phyloP scores from a whole-genome alignment of 2,113 vertebrate species.

The Osmerus eperlanus region DNA sequence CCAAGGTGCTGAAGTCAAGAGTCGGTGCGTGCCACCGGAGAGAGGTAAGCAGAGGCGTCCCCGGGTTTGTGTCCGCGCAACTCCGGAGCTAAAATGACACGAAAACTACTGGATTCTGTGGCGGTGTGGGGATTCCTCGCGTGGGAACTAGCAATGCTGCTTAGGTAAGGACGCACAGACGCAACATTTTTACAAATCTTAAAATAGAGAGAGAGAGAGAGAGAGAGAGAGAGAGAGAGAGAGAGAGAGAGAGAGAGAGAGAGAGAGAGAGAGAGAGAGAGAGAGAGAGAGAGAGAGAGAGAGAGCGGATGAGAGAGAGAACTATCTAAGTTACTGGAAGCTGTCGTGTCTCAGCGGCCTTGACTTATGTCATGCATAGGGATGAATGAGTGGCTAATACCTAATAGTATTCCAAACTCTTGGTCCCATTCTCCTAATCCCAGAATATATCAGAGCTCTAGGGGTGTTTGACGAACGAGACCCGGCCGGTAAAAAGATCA shows the following conservation, averaged over 20 bases:
- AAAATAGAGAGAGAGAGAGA: not conserved
- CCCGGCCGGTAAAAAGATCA: not conserved
- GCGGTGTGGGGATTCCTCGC: slow-evolving; percentile 48
- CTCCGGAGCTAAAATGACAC: slow-evolving; percentile 39
- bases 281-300: not conserved
- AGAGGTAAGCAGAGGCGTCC: slow-evolving; percentile 14
- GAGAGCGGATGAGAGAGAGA: no score
- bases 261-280: not conserved
- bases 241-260: not conserved
- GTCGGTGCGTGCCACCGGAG: slow-evolving; percentile 17
- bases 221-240: not conserved
- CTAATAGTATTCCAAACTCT: no score
- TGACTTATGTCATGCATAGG: no score
- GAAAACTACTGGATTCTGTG: slow-evolving; percentile 35
- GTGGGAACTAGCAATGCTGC: slow-evolving; percentile 50
- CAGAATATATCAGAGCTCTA: not conserved
- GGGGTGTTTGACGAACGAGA: not conserved
- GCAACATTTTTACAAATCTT: not conserved
- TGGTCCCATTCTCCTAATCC: not conserved
- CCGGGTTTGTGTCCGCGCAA: slow-evolving; percentile 18
- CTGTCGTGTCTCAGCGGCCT: no score
- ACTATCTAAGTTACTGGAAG: no score
- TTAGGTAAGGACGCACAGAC: slow-evolving; percentile 42
- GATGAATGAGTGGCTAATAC: no score
- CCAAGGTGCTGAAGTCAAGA: slow-evolving; percentile 50